Base-by-base conservation (phyloP, 2,113 vertebrate species). In the Jacana jacana region DNA sequence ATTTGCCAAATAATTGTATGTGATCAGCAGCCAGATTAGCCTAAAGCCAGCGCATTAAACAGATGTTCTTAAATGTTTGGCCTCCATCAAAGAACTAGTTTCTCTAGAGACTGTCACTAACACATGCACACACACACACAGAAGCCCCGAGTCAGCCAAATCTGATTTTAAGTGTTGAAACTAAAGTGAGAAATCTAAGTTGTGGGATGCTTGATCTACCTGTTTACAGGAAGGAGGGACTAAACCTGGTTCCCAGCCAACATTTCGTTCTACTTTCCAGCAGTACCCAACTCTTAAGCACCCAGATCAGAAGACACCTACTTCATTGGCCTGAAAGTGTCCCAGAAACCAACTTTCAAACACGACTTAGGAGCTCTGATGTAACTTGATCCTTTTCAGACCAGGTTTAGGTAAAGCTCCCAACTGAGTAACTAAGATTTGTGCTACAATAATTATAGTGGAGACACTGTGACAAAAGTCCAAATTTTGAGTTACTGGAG, bases 11-110 rank as follows among this genome's bases (percentile, higher is more conserved):
- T 71, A 92, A 85, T 65, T 42, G 35, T 78, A 81, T 95, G 91
- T 95, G 88, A 97, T 96, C 92, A 96, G 79, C 54, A 97, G 66
- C 82, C 70, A 87, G 77, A 82, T 86, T 95, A 95, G 54, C 57
- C 69, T 66, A 27, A 69, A 94, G 69, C 57, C 61, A 92, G 18
- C 73, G 73, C 68, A 86, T 92, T 89, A 95, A 37, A 31, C 35
- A 88, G 87, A 72, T 54, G 44, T 27, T 93, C 15, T 91, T 82
- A 52, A n/a, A 86, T 63, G 51, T 79, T 85, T 79, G 46, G 39
- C 16, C 24, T 10, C 11, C 24, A 37, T 70, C 54, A 89, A 72
- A 64, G 13, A 73, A 73, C 24, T 28, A 4, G 18, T 58, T 88
- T 37, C 49, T 52, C 19, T 27, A 30, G 33, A 91, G 40, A 15